phyloP scores from a whole-genome alignment of 2,113 vertebrate genomes.

The Apus apus region DNA sequence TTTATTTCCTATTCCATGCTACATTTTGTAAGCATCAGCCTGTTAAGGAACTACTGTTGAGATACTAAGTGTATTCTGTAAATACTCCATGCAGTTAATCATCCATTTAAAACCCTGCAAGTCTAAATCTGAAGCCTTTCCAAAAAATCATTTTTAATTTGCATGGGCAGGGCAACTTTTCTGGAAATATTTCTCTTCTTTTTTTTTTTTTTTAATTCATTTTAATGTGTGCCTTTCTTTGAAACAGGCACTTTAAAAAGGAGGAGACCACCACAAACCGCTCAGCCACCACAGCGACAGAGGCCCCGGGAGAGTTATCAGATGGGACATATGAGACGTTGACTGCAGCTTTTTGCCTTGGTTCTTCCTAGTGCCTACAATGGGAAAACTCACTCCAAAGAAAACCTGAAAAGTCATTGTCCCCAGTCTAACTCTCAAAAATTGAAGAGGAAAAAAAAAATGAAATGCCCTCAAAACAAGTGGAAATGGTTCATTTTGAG shows the following conservation, averaged over 20 bases:
- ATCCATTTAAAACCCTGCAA: not conserved
- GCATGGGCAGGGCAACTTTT: not conserved
- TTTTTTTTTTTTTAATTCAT: not conserved
- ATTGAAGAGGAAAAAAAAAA: conserved; percentile 51
- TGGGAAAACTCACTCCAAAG: conserved; percentile 97
- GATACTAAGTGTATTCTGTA: not conserved
- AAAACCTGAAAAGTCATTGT: conserved; percentile 88
- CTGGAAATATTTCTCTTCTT: not conserved
- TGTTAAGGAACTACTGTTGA: not conserved
- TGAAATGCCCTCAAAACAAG: conserved; percentile 71
- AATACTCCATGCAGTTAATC: not conserved
- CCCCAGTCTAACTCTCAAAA: conserved; percentile 74
- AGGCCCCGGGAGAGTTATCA: conserved; percentile 88
- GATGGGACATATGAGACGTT: conserved; percentile 92
- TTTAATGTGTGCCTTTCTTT: not conserved
- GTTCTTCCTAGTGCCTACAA: conserved; percentile 96
- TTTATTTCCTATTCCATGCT: not conserved
- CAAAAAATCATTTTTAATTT: not conserved
- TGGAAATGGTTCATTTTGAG: conserved; percentile 67
- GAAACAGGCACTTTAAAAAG: conserved; percentile 90
- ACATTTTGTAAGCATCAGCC: not conserved
- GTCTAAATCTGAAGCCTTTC: not conserved
- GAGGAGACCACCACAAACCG: conserved; percentile 83
- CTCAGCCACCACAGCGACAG: conserved; percentile 87
- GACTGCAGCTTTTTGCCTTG: conserved; percentile 89